Conservation (phyloP, 2,113 vertebrate genomes). For the Hylia prasina region DNA sequence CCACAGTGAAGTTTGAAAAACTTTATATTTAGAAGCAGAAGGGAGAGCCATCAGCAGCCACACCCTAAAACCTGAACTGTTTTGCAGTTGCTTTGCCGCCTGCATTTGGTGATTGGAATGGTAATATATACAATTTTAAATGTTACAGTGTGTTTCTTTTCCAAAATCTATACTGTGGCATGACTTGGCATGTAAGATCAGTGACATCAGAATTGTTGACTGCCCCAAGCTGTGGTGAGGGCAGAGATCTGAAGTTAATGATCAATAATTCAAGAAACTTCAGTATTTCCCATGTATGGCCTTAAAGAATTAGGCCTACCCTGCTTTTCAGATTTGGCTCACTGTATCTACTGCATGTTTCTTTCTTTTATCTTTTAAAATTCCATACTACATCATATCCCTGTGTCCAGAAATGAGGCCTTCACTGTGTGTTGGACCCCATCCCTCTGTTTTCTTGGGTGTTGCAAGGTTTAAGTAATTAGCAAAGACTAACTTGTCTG, state of each 20-base stretch:
- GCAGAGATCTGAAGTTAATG: neutral
- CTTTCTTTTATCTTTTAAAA: neutral
- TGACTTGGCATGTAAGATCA: neutral
- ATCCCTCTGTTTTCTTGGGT: neutral
- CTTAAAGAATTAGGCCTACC: neutral
- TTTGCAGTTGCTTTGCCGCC: neutral
- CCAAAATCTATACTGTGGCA: neutral
- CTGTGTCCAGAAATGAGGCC: neutral
- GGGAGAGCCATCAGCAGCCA: slow-evolving; percentile 1
- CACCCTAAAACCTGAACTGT: neutral
- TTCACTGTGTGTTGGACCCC: neutral
- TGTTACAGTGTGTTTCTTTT: neutral
- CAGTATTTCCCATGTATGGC: rapidly evolving
- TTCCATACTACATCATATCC: neutral
- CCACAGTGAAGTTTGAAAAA: slow-evolving; percentile 11
- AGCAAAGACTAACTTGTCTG: neutral
- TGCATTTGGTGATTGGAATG: neutral
- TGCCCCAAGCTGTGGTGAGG: neutral
- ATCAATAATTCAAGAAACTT: neutral
- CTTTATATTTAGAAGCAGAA: slow-evolving; percentile 40
- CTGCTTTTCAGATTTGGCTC: neutral
- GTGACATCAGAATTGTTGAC: neutral
- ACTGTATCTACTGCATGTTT: neutral
- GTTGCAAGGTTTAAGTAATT: neutral
- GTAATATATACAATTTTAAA: neutral